These are phyloP conservation scores for Capreolus pygargus DNA, from an alignment of 2,113 vertebrate species.

Conservation along the genomic window DNA sequence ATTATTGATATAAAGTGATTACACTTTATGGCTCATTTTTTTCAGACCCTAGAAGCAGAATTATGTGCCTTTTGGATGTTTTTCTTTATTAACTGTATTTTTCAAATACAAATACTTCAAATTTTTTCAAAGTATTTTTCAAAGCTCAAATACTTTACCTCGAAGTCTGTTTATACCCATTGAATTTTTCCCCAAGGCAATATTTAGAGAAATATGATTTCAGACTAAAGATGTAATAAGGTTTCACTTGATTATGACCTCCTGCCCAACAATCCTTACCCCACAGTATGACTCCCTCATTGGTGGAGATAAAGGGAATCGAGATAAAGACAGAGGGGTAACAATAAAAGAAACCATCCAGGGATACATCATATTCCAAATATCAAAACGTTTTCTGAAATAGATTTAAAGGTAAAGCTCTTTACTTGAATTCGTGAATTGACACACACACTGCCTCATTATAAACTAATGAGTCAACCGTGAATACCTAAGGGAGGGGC, in stretches of 20 bases:
- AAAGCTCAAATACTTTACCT: not conserved
- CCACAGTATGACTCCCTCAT: not conserved
- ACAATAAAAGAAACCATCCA: not conserved
- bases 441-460: not conserved
- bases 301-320: not conserved
- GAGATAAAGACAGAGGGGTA: not conserved
- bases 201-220: conserved; percentile 51
- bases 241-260: conserved; percentile 5
- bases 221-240: not conserved
- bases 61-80: not conserved
- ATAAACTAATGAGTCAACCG: not conserved
- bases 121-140: not conserved
- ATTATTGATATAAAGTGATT: conserved; percentile 4
- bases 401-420: not conserved
- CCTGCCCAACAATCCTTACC: not conserved
- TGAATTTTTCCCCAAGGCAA: conserved; percentile 32
- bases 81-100: conserved; percentile 5
- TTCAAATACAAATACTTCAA: not conserved
- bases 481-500: not conserved
- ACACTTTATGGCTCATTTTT: not conserved
- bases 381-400: not conserved
- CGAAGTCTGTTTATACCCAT: conserved; percentile 23
- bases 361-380: not conserved
- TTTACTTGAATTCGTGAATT: not conserved
- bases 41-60: not conserved